Evolutionary conservation across 2,888 invertebrate species (phyloP).

Genomic region (Heteromurus nitidus): DNA sequence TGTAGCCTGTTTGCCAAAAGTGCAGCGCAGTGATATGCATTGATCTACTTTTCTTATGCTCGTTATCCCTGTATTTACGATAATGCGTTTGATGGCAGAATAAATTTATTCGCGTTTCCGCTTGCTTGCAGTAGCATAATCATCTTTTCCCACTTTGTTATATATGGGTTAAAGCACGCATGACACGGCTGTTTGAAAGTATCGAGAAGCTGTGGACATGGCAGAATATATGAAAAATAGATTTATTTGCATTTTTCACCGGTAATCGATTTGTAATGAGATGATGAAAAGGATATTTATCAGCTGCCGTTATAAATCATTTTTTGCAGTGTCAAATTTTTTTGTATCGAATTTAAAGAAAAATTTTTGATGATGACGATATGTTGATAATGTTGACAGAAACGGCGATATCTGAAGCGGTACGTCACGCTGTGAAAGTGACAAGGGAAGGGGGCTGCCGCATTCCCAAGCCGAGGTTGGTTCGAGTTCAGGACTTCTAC

Average conservation of each 20-base stretch:
- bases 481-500: conserved; percentile 84
- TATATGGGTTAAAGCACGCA: too few species aligned
- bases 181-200: too few species aligned
- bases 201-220: too few species aligned
- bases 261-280: conserved; percentile 18
- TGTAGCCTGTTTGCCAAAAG: too few species aligned
- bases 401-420: conserved; percentile 75
- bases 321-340: background rate
- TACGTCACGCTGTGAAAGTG: conserved; percentile 77
- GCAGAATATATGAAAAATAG: too few species aligned
- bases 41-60: too few species aligned
- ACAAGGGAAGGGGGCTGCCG: conserved; percentile 80
- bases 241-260: background rate
- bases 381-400: conserved; percentile 72
- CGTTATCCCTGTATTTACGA: too few species aligned
- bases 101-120: too few species aligned
- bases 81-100: too few species aligned
- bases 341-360: background rate
- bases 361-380: conserved; percentile 8
- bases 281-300: conserved; percentile 9
- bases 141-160: too few species aligned
- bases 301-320: background rate
- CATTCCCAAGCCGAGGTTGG: conserved; percentile 84
- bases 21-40: too few species aligned
- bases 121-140: too few species aligned